phyloP scores from a whole-genome alignment of 2,888 invertebrate species.

The Odontothrips loti region DNA sequence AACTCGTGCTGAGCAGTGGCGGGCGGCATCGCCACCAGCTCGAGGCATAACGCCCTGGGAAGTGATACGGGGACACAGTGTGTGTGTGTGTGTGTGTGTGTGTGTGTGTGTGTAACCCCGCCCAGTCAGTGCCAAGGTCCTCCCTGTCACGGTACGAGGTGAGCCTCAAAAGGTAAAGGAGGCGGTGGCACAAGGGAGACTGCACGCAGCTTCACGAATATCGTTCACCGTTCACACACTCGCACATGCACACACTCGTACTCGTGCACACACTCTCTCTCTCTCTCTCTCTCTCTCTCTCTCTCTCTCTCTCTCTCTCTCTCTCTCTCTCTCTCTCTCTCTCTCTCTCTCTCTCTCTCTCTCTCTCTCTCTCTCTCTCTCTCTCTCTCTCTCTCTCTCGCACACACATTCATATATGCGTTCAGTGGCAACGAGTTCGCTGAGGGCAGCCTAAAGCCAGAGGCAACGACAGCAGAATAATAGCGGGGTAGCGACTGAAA shows the following conservation, averaged over 20 bases:
- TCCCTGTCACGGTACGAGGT: constrained; percentile 8
- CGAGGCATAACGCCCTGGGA: neutral
- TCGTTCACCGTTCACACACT: neutral
- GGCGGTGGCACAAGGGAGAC: neutral
- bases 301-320: neutral
- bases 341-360: too few relatives aligned
- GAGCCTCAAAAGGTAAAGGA: neutral
- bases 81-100: constrained; percentile 10
- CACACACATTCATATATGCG: neutral
- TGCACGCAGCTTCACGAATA: neutral
- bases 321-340: too few relatives aligned
- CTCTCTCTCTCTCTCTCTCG: neutral
- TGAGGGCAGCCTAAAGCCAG: too few relatives aligned
- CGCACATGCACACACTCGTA: neutral
- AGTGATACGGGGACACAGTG: neutral
- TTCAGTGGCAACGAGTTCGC: too few relatives aligned
- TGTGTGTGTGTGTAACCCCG: neutral
- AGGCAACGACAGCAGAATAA: too few relatives aligned
- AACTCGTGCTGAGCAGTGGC: neutral
- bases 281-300: neutral
- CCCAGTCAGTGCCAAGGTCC: neutral
- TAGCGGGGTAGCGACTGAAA: too few relatives aligned
- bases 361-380: too few relatives aligned
- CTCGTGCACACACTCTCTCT: neutral
- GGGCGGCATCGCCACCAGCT: neutral